Conservation (phyloP, 2,888 invertebrate genomes). For the Himalopsyche tibetana region DNA sequence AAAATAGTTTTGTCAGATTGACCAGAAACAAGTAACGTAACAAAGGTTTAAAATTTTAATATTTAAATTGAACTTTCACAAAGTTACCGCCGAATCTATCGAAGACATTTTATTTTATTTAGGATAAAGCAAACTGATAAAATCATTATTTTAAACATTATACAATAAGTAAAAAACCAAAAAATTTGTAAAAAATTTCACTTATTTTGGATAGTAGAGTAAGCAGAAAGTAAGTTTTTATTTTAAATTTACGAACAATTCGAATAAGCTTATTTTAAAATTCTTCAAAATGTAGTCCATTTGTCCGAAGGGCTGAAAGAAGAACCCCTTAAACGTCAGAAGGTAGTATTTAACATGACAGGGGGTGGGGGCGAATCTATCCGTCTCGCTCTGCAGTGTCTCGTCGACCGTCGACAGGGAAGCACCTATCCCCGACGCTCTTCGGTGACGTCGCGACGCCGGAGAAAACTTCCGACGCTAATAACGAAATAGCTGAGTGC, state of each 20-base stretch:
- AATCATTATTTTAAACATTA: no score
- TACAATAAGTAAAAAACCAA: no score
- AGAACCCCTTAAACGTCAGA: slow-evolving; percentile 46
- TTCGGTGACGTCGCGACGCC: slow-evolving; percentile 48
- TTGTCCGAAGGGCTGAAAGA: slow-evolving; percentile 27
- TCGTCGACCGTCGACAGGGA: slow-evolving; percentile 58
- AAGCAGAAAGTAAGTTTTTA: not conserved
- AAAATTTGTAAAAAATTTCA: not conserved
- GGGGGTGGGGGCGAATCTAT: slow-evolving; percentile 44
- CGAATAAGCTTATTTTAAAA: not conserved
- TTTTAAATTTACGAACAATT: slow-evolving; percentile 17
- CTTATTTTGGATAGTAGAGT: not conserved
- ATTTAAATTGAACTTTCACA: no score
- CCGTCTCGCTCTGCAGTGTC: slow-evolving; percentile 58
- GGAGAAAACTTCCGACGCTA: slow-evolving; percentile 2
- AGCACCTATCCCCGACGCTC: slow-evolving; percentile 52
- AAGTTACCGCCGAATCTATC: no score
- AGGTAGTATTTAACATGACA: not conserved
- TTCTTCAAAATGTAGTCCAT: not conserved
- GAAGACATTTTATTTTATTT: no score
- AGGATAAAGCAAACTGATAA: no score
- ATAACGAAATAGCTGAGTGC: slow-evolving; percentile 42
- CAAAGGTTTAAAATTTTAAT: no score
- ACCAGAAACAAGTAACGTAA: no score
- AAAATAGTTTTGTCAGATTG: no score